phyloP scores from a whole-genome alignment of 2,888 invertebrate genomes.

The Nineta flava region DNA sequence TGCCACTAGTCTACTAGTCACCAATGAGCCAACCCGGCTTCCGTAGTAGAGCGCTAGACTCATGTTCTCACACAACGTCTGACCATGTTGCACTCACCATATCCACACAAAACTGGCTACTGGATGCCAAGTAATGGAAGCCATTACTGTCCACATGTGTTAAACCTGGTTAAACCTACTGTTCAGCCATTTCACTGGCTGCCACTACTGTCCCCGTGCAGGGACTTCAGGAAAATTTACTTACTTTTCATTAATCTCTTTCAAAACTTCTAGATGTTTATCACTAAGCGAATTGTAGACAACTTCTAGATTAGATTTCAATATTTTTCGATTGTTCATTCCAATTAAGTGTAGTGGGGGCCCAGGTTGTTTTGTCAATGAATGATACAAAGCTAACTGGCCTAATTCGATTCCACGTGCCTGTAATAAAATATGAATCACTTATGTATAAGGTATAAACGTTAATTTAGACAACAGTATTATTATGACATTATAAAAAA shows the following conservation, averaged over 20 bases:
- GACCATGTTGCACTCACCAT: too few relatives aligned
- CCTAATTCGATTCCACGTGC: constrained; percentile 47
- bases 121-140: too few relatives aligned
- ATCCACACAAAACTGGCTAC: too few relatives aligned
- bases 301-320: constrained; percentile 47
- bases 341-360: constrained; percentile 61
- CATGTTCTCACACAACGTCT: too few relatives aligned
- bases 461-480: constrained; percentile 6
- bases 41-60: too few relatives aligned
- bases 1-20: too few relatives aligned
- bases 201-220: too few relatives aligned
- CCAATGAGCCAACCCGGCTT: too few relatives aligned
- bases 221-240: too few relatives aligned
- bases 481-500: neutral
- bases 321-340: constrained; percentile 47
- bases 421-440: constrained; percentile 24
- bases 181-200: too few relatives aligned
- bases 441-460: constrained; percentile 6
- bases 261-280: constrained; percentile 44
- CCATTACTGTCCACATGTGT: too few relatives aligned
- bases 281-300: constrained; percentile 44
- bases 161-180: too few relatives aligned
- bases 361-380: constrained; percentile 32
- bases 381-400: constrained; percentile 52
- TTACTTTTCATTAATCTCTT: constrained; percentile 45